Base-by-base conservation (phyloP, 2,888 invertebrate species). In the Phyto melanocephala region DNA sequence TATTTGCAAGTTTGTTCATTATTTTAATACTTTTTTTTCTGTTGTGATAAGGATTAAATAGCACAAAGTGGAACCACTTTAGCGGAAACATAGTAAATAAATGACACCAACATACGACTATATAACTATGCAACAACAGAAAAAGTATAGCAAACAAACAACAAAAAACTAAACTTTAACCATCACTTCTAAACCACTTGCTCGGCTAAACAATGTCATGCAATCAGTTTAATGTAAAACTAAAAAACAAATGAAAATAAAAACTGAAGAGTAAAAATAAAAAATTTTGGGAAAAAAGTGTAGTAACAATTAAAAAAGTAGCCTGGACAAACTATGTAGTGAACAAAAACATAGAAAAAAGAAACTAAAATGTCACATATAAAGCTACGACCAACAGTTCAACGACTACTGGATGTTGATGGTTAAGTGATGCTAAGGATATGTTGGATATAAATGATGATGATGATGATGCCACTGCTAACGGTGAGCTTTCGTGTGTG, bases 11-110 rank as follows among this genome's bases (percentile, higher is more conserved):
- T 47, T 60, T 52, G 13, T 62, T 62, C 17, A 20, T 11, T 13
- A 40, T 67, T 50, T 56, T 45, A 1, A 28, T 71, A 42, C 22
- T 17, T 45, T 1, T 22, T 33, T 33, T 58, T 63, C 75, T 78
- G 70, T 75, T 82, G 60, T 75, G 52, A 74, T 58, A 65, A 65
- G 84, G 85, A 86, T 86, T 86, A 86, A 86, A 86, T 86, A 81
- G 80, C 84, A 84, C 85, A 84, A 86, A 86, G 86, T 85, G 84
- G 84, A 86, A 84, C 83, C 86, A 85, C 85, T 85, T 86, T 80
- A 84, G 84, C 85, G 86, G 85, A 85, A 85, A 85, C 84, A 82
- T 72, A 82, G 84, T 81, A 82, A 75, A 78, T 84, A 84, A 85
- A 85, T 85, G 82, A 81, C 85, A 85, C 77, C 70, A 79, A 82